Conservation (phyloP, 2,888 invertebrate species). For the Brachyptera putata region DNA sequence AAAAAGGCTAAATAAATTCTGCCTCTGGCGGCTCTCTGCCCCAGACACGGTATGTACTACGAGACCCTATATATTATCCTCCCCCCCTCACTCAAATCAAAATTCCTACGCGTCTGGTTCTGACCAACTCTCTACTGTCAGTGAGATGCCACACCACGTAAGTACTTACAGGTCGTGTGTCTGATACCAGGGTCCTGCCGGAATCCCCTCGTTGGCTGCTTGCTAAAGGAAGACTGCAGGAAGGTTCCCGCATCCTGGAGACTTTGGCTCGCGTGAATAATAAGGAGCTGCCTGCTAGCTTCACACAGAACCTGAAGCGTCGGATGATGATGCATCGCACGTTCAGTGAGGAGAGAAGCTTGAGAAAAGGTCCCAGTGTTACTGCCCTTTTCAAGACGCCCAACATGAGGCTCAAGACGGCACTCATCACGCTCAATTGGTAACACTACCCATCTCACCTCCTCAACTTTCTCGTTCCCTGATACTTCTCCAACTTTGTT, state of each 20-base stretch:
- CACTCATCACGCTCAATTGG: slow-evolving; percentile 82
- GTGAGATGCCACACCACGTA: too few species aligned
- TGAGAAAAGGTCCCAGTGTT: slow-evolving; percentile 50
- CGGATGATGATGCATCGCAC: slow-evolving; percentile 61
- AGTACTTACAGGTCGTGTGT: too few species aligned
- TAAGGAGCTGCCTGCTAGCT: slow-evolving; percentile 67
- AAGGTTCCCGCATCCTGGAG: slow-evolving; percentile 74
- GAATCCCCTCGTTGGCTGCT: slow-evolving; percentile 91
- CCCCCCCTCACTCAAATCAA: too few species aligned
- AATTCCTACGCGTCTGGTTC: too few species aligned
- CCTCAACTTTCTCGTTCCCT: too few species aligned
- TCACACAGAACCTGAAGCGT: slow-evolving; percentile 62
- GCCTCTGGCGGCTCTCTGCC: too few species aligned
- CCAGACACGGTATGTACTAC: too few species aligned
- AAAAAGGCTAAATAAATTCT: too few species aligned
- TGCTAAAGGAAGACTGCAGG: slow-evolving; percentile 73
- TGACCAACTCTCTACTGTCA: too few species aligned
- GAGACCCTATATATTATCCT: too few species aligned
- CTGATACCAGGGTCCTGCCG: slow-evolving; percentile 62
- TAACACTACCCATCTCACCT: too few species aligned
- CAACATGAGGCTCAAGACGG: slow-evolving; percentile 84
- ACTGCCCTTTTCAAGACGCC: slow-evolving; percentile 72
- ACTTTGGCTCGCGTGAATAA: slow-evolving; percentile 73
- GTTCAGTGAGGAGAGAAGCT: slow-evolving; percentile 51
- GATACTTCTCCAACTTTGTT: too few species aligned